These are phyloP conservation scores for Gonioctena quinquepunctata DNA, from an alignment of 1,140 invertebrate genomes.

Conservation along the genomic window DNA sequence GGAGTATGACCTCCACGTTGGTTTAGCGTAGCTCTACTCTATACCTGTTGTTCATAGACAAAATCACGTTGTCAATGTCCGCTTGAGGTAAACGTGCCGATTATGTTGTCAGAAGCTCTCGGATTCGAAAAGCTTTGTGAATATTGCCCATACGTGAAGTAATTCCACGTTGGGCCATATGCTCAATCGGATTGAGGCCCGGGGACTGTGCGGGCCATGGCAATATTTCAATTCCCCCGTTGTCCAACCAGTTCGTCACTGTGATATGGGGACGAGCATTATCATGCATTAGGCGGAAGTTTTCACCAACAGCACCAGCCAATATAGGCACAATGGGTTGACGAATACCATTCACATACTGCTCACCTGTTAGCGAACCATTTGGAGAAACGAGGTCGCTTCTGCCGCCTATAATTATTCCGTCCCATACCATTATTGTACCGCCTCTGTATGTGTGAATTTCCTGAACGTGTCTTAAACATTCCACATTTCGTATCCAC, in stretches of 20 bases:
- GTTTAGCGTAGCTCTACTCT: neutral
- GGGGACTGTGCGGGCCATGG: conserved; percentile 41
- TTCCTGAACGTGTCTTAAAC: neutral
- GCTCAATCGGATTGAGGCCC: conserved; percentile 47
- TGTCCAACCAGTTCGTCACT: neutral
- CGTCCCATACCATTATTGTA: conserved; percentile 16
- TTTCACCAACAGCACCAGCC: neutral
- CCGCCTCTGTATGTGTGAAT: conserved; percentile 3
- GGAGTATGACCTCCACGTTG: neutral
- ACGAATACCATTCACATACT: neutral
- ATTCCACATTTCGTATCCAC: neutral
- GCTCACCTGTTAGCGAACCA: neutral
- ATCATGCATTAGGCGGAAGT: neutral
- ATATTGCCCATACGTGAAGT: neutral
- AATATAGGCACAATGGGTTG: neutral
- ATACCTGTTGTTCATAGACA: neutral
- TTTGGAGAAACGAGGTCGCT: neutral
- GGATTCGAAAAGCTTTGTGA: neutral
- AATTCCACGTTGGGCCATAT: conserved; percentile 5
- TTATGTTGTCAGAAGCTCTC: neutral
- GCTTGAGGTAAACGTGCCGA: neutral
- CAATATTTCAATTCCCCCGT: conserved; percentile 28
- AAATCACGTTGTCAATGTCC: neutral
- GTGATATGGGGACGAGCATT: neutral
- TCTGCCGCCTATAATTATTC: too few species aligned